Evolutionary conservation across 1,140 invertebrate species (phyloP).

Genomic region (Lucilia sericata): DNA sequence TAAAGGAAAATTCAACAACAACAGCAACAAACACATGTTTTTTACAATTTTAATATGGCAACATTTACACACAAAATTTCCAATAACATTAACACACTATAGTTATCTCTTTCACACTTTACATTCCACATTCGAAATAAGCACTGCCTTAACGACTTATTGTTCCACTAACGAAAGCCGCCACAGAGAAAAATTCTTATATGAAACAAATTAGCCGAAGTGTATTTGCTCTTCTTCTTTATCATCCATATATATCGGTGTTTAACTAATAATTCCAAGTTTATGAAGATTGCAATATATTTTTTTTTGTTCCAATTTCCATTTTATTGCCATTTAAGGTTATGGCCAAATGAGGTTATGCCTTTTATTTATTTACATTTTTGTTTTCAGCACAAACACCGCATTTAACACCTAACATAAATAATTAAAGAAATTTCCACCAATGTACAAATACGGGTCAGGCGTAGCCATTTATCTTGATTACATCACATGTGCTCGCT

Average conservation of each 20-base stretch:
- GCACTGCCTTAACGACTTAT: neutral
- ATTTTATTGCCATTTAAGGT: conserved; percentile 37
- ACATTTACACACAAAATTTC: neutral
- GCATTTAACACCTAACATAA: neutral
- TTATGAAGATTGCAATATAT: conserved; percentile 27
- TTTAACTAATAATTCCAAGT: conserved; percentile 31
- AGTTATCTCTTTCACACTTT: neutral
- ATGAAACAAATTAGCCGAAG: conserved; percentile 6
- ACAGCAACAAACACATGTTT: conserved; percentile 34
- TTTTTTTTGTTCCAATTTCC: conserved; percentile 32
- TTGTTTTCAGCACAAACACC: conserved; percentile 33
- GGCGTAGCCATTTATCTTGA: conserved; percentile 32
- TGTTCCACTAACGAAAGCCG: neutral
- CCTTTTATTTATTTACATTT: conserved; percentile 49
- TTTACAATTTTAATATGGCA: neutral
- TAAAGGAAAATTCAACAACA: neutral
- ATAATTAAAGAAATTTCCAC: neutral
- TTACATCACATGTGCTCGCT: conserved; percentile 48
- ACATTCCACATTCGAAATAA: neutral
- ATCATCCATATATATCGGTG: neutral
- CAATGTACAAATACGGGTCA: conserved; percentile 33
- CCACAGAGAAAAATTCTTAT: neutral
- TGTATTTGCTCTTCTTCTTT: neutral
- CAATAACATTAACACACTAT: neutral
- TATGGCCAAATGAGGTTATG: conserved; percentile 49